Conservation (phyloP, 2,113 vertebrate species). For the Oncorhynchus masou region DNA sequence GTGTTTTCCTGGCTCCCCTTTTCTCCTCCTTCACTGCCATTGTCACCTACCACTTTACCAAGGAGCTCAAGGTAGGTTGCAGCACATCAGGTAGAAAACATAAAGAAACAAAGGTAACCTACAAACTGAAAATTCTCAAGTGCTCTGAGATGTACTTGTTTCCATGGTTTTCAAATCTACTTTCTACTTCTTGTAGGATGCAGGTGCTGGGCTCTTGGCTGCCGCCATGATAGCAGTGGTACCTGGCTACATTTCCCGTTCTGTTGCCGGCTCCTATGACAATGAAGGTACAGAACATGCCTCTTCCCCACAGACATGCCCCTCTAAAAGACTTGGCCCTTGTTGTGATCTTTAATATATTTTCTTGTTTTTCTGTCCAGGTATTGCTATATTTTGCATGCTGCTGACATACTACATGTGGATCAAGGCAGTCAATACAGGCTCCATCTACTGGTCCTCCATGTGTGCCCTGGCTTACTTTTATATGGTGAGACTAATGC, state of each 20-base stretch:
- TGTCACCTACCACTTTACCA: slow-evolving; percentile 97
- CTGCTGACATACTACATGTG: slow-evolving; percentile 97
- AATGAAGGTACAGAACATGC: slow-evolving; percentile 83
- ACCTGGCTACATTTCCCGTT: slow-evolving; percentile 96
- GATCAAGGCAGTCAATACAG: slow-evolving; percentile 97
- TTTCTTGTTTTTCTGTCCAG: slow-evolving; percentile 56
- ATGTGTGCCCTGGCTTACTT: slow-evolving; percentile 97
- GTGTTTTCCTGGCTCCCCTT: slow-evolving; percentile 95
- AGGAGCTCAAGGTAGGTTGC: slow-evolving; percentile 90
- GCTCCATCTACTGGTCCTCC: slow-evolving; percentile 95
- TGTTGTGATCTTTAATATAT: neutral
- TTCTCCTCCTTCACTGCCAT: slow-evolving; percentile 97
- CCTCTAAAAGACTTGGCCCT: neutral
- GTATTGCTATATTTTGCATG: slow-evolving; percentile 99
- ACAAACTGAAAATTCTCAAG: too few species aligned
- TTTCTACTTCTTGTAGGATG: slow-evolving; percentile 76
- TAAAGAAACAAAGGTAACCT: too few species aligned
- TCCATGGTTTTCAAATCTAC: neutral
- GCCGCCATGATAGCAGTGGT: slow-evolving; percentile 97
- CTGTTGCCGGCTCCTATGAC: slow-evolving; percentile 96
- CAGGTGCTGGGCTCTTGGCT: slow-evolving; percentile 93
- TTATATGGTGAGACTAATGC: slow-evolving; percentile 86
- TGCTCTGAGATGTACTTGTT: too few species aligned
- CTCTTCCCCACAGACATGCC: neutral
- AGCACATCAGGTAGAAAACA: too few species aligned